Conservation (phyloP, 2,113 vertebrate species). For the Zosterops lateralis region DNA sequence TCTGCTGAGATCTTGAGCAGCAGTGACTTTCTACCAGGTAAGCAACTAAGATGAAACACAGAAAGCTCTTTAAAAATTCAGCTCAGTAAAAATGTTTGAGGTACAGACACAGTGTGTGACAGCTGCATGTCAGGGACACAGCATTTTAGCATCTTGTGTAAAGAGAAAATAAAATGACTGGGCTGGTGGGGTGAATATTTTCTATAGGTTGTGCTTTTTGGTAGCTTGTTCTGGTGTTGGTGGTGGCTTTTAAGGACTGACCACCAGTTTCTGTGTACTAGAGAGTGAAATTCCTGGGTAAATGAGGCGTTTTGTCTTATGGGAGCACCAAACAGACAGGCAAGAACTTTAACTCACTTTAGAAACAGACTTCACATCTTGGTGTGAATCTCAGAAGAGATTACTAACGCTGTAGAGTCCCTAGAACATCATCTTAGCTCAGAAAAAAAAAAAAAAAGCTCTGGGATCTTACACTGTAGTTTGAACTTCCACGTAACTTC, state of each 20-base stretch:
- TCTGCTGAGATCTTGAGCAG: background rate
- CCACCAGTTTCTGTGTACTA: background rate
- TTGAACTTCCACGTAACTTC: background rate
- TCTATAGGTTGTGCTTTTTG: background rate
- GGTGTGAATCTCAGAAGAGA: background rate
- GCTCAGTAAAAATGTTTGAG: background rate
- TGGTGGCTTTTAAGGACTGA: background rate
- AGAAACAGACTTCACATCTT: background rate
- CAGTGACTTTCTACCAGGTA: constrained; percentile 1
- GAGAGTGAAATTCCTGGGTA: background rate
- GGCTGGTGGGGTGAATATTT: background rate
- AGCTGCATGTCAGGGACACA: background rate
- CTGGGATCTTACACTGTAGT: fast-evolving
- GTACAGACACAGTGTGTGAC: fast-evolving
- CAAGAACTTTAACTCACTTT: background rate
- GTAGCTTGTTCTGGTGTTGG: background rate
- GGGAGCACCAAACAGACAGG: background rate
- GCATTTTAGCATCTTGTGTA: background rate
- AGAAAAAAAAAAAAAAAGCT: background rate
- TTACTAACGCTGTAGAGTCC: background rate
- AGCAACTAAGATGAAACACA: background rate
- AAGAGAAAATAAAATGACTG: background rate
- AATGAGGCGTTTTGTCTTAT: background rate
- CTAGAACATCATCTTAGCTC: fast-evolving
- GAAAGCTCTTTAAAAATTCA: background rate